Percentiles rank a stretch among this genome's conserved stretches.
phyloP scores from a whole-genome alignment of 2,797 vertebrate species.

The Synanceia verrucosa region DNA sequence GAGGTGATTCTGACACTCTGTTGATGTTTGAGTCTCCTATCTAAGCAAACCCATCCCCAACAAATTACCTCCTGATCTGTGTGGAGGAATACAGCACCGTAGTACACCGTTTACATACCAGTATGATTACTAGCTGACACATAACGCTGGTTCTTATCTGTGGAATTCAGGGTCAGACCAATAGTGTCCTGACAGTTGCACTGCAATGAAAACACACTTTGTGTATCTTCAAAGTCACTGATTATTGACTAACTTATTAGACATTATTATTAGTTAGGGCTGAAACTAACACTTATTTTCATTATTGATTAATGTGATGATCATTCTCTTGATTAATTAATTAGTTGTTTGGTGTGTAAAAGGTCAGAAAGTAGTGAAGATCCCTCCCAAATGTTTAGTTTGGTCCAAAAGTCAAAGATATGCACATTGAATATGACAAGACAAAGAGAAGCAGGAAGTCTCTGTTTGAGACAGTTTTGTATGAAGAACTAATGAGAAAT shows the following conservation, averaged over 20 bases:
- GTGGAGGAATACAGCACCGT: constrained; percentile 11
- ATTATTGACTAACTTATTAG: not conserved
- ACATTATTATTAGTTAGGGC: too few relatives aligned
- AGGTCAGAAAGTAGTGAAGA: too few relatives aligned
- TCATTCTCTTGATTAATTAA: too few relatives aligned
- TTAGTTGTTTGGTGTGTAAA: too few relatives aligned
- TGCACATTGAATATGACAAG: too few relatives aligned
- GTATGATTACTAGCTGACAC: not conserved
- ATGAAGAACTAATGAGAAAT: too few relatives aligned
- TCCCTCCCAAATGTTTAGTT: too few relatives aligned
- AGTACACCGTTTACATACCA: constrained; percentile 7
- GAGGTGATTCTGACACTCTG: constrained; percentile 65
- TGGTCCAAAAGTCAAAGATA: too few relatives aligned
- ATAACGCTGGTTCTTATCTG: not conserved
- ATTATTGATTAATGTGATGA: too few relatives aligned
- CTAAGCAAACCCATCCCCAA: constrained; percentile 45
- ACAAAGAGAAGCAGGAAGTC: too few relatives aligned
- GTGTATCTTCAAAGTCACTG: not conserved
- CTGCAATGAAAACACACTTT: not conserved
- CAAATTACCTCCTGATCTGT: constrained; percentile 39
- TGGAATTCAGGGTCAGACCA: not conserved
- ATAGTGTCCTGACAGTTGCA: not conserved
- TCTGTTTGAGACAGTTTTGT: too few relatives aligned
- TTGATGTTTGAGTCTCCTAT: constrained; percentile 58
- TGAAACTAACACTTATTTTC: too few relatives aligned